Evolutionary conservation across 1,140 invertebrate species (phyloP).

Genomic region (Drosophila tropicalis): DNA sequence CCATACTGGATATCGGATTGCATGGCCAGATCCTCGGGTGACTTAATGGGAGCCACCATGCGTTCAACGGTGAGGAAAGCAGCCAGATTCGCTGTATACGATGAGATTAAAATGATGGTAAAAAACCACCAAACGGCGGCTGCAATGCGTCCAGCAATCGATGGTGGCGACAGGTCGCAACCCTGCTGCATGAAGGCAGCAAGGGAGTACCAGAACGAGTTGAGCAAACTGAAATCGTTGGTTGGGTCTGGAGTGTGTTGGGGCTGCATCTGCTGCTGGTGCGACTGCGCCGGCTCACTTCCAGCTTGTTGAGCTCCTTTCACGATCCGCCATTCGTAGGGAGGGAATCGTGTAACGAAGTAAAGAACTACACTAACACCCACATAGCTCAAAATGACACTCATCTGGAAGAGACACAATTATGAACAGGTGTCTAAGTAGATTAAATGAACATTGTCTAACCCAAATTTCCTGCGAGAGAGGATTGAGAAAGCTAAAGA

Average conservation of each 20-base stretch:
- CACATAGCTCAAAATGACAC: conserved; percentile 97
- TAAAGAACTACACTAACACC: conserved; percentile 98
- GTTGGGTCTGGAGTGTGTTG: conserved; percentile 23
- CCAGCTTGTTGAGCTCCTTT: conserved; percentile 75
- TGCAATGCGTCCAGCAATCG: conserved; percentile 92
- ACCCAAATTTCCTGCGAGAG: conserved; percentile 98
- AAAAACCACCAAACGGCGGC: conserved; percentile 99
- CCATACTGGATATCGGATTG: conserved; percentile 98
- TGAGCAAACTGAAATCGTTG: conserved; percentile 98
- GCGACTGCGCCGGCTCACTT: conserved; percentile 33
- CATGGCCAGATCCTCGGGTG: conserved; percentile 95
- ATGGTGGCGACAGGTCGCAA: conserved; percentile 97
- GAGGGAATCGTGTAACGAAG: conserved; percentile 97
- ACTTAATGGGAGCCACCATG: conserved; percentile 97
- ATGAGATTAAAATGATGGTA: conserved; percentile 98
- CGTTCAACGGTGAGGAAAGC: conserved; percentile 98
- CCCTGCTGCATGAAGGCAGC: conserved; percentile 99
- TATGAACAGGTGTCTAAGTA: not conserved
- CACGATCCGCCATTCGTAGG: conserved; percentile 95
- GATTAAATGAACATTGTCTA: conserved; percentile 24
- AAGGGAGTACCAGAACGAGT: conserved; percentile 98
- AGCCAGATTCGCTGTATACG: conserved; percentile 98
- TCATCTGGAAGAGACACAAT: conserved; percentile 84
- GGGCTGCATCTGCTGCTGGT: conserved; percentile 38
- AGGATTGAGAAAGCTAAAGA: conserved; percentile 98